These are phyloP conservation scores for Falco peregrinus DNA, from an alignment of 2,797 vertebrate genomes.

Conservation along the genomic window DNA sequence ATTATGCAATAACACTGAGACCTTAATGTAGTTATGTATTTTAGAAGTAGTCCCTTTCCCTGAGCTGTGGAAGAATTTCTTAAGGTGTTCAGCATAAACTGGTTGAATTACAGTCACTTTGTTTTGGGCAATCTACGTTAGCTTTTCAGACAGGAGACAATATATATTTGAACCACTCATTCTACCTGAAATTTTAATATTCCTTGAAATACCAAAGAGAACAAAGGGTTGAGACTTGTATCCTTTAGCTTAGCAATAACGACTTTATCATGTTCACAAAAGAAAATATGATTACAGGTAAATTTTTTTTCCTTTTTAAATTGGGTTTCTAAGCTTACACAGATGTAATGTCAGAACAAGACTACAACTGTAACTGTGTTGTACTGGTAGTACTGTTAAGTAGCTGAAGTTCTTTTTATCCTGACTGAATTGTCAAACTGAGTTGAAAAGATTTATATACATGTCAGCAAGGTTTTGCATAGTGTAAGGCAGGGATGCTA, in stretches of 20 bases:
- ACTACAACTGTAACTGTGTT: not conserved
- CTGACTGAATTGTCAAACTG: not conserved
- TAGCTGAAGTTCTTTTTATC: not conserved
- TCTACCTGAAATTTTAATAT: not conserved
- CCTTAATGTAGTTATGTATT: not conserved
- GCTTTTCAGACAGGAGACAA: not conserved
- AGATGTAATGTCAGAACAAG: not conserved
- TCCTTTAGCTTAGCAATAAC: not conserved
- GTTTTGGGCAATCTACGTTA: not conserved
- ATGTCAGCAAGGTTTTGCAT: not conserved
- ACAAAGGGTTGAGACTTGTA: not conserved
- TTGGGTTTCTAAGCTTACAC: not conserved
- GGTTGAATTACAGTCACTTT: not conserved
- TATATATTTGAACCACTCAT: not conserved
- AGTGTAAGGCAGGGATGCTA: not conserved
- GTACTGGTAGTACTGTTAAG: not conserved
- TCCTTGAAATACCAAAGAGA: not conserved
- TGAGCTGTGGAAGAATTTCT: not conserved
- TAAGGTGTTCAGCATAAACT: not conserved
- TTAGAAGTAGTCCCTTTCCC: not conserved
- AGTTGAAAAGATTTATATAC: not conserved
- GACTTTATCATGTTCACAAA: not conserved
- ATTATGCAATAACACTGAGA: not conserved
- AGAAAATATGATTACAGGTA: not conserved
- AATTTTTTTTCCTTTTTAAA: not conserved